Percentiles rank a stretch among this genome's conserved stretches.
Evolutionary conservation across 2,113 vertebrate species (phyloP).

Genomic region (Apodemus speciosus): DNA sequence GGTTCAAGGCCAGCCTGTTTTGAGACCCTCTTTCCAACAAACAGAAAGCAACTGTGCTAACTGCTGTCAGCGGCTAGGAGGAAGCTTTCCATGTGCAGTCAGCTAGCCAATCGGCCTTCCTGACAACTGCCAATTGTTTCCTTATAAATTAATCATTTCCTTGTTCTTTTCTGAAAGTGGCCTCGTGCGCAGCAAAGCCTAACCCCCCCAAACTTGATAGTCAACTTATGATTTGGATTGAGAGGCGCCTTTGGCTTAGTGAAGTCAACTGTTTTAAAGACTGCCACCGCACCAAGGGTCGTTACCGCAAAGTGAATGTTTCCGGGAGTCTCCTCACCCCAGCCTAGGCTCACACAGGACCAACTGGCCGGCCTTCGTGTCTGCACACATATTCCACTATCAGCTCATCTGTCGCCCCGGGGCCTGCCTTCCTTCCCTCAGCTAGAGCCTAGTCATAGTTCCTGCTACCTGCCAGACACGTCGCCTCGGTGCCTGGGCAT

Average conservation of each 20-base stretch:
- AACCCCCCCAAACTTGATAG: not conserved
- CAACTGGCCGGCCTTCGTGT: not conserved
- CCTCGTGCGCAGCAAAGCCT: not conserved
- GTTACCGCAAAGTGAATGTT: not conserved
- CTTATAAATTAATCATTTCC: not conserved
- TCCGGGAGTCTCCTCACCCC: not conserved
- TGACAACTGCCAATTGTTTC: not conserved
- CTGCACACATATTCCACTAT: not conserved
- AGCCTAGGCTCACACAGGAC: not conserved
- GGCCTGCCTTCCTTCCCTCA: not conserved
- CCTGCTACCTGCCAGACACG: not conserved
- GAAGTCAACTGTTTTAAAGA: not conserved
- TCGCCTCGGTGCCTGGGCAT: not conserved
- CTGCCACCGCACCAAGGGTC: not conserved
- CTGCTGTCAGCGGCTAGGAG: not conserved
- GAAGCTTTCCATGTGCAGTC: not conserved
- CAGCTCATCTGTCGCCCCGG: not conserved
- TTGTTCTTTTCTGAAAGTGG: not conserved
- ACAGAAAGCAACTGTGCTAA: not conserved
- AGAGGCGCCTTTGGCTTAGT: not conserved
- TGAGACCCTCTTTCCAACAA: not conserved
- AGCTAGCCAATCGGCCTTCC: not conserved
- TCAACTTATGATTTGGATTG: not conserved
- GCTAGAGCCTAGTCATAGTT: not conserved
- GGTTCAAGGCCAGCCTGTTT: not conserved